Base-by-base conservation (phyloP, 2,113 vertebrate species). In the Pungitius pungitius region DNA sequence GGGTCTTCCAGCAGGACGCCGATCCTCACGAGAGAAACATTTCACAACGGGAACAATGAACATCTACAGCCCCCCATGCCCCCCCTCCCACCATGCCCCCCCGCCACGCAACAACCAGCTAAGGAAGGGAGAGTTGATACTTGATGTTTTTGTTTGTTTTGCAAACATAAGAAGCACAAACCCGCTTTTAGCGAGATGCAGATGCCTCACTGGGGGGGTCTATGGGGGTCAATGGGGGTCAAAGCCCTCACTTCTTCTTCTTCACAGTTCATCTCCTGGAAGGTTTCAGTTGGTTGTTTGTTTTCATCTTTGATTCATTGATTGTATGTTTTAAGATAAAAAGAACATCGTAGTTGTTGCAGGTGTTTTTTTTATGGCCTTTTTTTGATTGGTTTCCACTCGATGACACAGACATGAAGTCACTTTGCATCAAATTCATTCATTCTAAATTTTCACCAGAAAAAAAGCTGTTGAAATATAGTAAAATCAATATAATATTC, bases 121-220 rank as follows among this genome's bases (percentile, higher is more conserved):
- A 6, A 35, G 7, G 33, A 42, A 33, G 61, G 26, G 64, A 3
- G 24, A 49, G 47, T 45, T 39, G 22, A 62, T 35, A 11, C 52
- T 73, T 43, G 42, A 43, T 43, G 42, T 17, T 43, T 14, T 42
- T 18, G 8, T 17, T 15, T 64, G 70, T 39, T 56, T 58, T 60
- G 61, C 56, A 33, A 12, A 43, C 22, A 51, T 30, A 51, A 67
- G 49, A 81, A 84, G 73, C 86, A 85, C 78, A 85, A 75, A 14
- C 78, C 81, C 33, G 18, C n/a, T 74, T 30, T 64, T 43, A 7
- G 14, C 11, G 33, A 30, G 33, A 14, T 67, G 67, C 3, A 65
- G 12, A 24, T 6, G 24, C 43, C 22, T 11, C 18, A 1, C 22
- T n/a, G 5, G 7, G 33, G 4, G 33, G 33, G 33, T 35, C 33